Evolutionary conservation across 2,797 vertebrate genomes (phyloP), one percentile per base, ranked within the genome.

Genomic region (Iguana delicatissima): DNA sequence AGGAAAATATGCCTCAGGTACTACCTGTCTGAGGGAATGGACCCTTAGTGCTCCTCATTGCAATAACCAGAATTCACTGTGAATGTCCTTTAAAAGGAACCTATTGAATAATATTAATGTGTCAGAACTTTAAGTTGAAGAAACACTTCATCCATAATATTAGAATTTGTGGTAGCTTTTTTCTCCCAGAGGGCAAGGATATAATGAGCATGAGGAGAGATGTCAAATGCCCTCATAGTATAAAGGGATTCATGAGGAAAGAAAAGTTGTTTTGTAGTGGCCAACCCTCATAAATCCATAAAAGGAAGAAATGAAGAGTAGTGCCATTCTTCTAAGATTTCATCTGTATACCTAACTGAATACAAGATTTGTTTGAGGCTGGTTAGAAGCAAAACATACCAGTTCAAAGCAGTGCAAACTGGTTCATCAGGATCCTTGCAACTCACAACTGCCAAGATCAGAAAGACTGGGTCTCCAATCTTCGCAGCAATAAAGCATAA

Each of bases 351-450:
- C 42, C n/a, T 29, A 69, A 85, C 55, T 59, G 64, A 90, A 81
- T 59, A 50, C 8, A 74, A 6, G 13, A 38, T 29, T 59, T 86
- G 67, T 81, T 86, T 86, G 20, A 74, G 77, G 67, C 84, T 80
- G 77, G 29, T 90, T 77, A 35, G 73, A 92, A 79, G 87, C 85
- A 86, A 26, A 29, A 89, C 86, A 88, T 82, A 89, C 85, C 55
- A 89, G 38, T 12, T 22, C 87, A 80, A n/a, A 20, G 89, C 84
- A 90, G 91, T 93, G 86, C 82, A 38, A 85, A 81, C 8, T 80
- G 13, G 87, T 0, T 67, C 69, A 87, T 84, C n/a, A 91, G 88
- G 84, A 81, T 18, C 85, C 81, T 89, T 93, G 74, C 46, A 38
- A 55, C 29, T 82, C 77, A 26, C 93, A 83, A 85, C 29, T 88